Conservation (phyloP, 30 jellyfish, hydroid and myxozoan species). For the Aurelia aurita region DNA sequence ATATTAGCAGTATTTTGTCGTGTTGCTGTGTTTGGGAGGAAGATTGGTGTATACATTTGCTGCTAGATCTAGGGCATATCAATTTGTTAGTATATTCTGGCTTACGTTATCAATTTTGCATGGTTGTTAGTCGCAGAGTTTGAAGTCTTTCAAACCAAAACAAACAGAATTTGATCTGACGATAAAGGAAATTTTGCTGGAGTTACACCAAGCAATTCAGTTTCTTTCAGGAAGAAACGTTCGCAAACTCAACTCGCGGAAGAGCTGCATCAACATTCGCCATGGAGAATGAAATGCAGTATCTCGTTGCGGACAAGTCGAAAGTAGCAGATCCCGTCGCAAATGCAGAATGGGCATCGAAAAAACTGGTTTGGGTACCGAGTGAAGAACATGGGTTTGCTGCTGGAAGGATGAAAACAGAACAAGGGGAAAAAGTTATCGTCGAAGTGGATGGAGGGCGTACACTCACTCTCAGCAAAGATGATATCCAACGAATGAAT, state of each 20-base stretch:
- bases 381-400: slow-evolving; percentile 98
- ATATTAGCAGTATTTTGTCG: no score
- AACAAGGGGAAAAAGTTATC: slow-evolving; percentile 95
- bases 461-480: slow-evolving; percentile 86
- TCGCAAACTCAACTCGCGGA: neutral
- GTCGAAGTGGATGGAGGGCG: slow-evolving; percentile 96
- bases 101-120: no score
- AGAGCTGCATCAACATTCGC: neutral
- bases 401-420: slow-evolving; percentile 96
- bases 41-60: no score
- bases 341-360: slow-evolving; percentile 93
- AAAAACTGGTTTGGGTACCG: slow-evolving; percentile 90
- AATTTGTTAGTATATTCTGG: no score
- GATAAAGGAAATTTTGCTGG: no score
- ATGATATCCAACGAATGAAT: slow-evolving; percentile 99
- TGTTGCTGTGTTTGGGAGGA: no score
- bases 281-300: slow-evolving; percentile 80
- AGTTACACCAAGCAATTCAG: neutral
- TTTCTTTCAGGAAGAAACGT: neutral
- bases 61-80: no score
- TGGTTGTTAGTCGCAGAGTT: no score
- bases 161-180: no score
- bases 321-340: slow-evolving; percentile 85
- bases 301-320: slow-evolving; percentile 85
- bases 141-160: no score